Base-by-base conservation (phyloP, 2,888 invertebrate species). In the Tiliacea citrago region DNA sequence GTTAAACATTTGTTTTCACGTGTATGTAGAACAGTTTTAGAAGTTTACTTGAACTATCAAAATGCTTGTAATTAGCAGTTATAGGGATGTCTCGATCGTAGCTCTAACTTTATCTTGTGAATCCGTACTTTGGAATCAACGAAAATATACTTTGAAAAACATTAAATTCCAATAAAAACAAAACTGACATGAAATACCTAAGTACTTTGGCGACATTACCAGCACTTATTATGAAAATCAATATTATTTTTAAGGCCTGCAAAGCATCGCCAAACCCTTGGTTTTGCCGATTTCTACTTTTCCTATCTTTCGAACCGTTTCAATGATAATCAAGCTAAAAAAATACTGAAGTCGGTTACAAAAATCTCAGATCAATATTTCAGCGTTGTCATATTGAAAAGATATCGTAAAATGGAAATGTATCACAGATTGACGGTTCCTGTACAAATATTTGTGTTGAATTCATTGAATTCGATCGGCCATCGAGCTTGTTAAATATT, bases 401-500 rank as follows among this genome's bases (percentile, higher is more conserved):
- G 13, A 42, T 21, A 21, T 60, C 8, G 13, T 2, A n/a, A 49
- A 24, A 45, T 81, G 61, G 13, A 63, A 81, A 81, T 63, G 0
- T 16, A 16, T 42, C 16, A 16, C 53, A 35, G 45, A 60, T 49
- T 45, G 10, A 42, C 42, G 49, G 12, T 21, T 18, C 2, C 13
- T 6, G 5, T 10, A 47, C 47, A 82, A 80, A 80, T 82, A 80
- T 80, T 80, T 65, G 76, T 18, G 6, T n/a, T 29, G 29, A 12
- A 39, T 21, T 29, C 13, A 4, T n/a, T 39, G n/a, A 12, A 39
- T 16, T n/a, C 13, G 45, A 68, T n/a, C 62, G 6, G 69, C 3
- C 18, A 60, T 47, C 29, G 51, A 55, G 49, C 12, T 57, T 9
- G 21, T 0, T 60, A 21, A 13, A 58, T 76, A 68, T 63, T 62